Conservation (phyloP, 2,888 invertebrate species). For the Dascillus cervinus region DNA sequence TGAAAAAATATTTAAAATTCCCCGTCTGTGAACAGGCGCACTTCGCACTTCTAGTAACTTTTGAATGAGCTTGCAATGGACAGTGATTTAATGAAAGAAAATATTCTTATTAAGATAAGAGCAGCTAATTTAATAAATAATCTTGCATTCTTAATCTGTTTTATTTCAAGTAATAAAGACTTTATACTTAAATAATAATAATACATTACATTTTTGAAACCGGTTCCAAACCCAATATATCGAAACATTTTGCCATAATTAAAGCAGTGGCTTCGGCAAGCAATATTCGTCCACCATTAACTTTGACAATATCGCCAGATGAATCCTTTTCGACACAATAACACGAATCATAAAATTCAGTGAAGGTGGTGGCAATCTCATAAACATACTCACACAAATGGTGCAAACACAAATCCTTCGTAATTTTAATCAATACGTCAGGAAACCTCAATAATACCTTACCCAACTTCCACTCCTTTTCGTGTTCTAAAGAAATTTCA, state of each 20-base stretch:
- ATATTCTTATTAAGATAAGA: too few species aligned
- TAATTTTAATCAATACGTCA: slow-evolving; percentile 74
- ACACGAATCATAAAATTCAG: slow-evolving; percentile 96
- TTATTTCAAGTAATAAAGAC: too few species aligned
- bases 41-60: too few species aligned
- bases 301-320: slow-evolving; percentile 68
- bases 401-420: slow-evolving; percentile 77
- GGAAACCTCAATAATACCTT: slow-evolving; percentile 82
- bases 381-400: slow-evolving; percentile 92
- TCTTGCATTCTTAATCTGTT: too few species aligned
- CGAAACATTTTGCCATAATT: slow-evolving; percentile 79
- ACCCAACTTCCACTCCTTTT: slow-evolving; percentile 90
- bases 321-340: slow-evolving; percentile 94
- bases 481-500: slow-evolving; percentile 68
- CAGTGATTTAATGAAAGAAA: too few species aligned
- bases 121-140: too few species aligned
- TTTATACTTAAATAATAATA: slow-evolving; percentile 1
- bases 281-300: slow-evolving; percentile 80
- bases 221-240: slow-evolving; percentile 85
- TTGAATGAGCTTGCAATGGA: too few species aligned
- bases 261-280: slow-evolving; percentile 88
- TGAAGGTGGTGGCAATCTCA: slow-evolving; percentile 85
- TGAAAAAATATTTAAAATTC: too few species aligned
- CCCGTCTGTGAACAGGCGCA: too few species aligned
- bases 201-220: slow-evolving; percentile 88